Evolutionary conservation across 2,113 vertebrate species (phyloP).

Genomic region (Puntigrus tetrazona): DNA sequence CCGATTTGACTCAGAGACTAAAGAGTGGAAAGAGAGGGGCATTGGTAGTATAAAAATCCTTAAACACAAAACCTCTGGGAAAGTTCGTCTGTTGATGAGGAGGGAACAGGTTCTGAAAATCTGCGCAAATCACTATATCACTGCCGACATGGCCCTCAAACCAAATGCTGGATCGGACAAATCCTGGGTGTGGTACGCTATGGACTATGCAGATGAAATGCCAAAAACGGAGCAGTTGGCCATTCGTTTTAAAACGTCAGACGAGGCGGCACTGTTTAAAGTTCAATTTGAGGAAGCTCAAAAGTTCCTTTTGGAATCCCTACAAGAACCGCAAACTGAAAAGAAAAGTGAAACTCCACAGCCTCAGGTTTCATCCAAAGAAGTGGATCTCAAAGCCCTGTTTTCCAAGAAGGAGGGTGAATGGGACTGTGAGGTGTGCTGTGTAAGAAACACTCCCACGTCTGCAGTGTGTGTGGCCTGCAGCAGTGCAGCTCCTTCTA

Average conservation of each 20-base stretch:
- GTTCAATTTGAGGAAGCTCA: slow-evolving; percentile 91
- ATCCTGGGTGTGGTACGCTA: slow-evolving; percentile 95
- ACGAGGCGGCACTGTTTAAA: slow-evolving; percentile 94
- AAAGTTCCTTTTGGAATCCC: slow-evolving; percentile 67
- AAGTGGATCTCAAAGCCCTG: slow-evolving; percentile 70
- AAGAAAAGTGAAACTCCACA: slow-evolving; percentile 49
- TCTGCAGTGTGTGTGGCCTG: slow-evolving; percentile 78
- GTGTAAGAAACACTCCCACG: slow-evolving; percentile 75
- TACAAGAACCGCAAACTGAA: slow-evolving; percentile 45
- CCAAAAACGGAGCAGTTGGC: slow-evolving; percentile 92
- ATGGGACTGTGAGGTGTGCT: slow-evolving; percentile 84
- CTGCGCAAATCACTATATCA: slow-evolving; percentile 98
- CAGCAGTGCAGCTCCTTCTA: slow-evolving; percentile 69
- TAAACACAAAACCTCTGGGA: slow-evolving; percentile 89
- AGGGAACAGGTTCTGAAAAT: slow-evolving; percentile 97
- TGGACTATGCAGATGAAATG: slow-evolving; percentile 94
- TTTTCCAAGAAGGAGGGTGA: slow-evolving; percentile 80
- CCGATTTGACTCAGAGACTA: slow-evolving; percentile 89
- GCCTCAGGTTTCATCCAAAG: slow-evolving; percentile 36
- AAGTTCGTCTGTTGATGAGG: slow-evolving; percentile 94
- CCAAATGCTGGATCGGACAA: slow-evolving; percentile 91
- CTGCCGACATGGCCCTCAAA: slow-evolving; percentile 87
- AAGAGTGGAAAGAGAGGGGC: slow-evolving; percentile 98
- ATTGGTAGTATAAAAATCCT: slow-evolving; percentile 94
- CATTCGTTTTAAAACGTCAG: slow-evolving; percentile 93